Conservation (phyloP, 2,888 invertebrate genomes). For the Limulus polyphemus region DNA sequence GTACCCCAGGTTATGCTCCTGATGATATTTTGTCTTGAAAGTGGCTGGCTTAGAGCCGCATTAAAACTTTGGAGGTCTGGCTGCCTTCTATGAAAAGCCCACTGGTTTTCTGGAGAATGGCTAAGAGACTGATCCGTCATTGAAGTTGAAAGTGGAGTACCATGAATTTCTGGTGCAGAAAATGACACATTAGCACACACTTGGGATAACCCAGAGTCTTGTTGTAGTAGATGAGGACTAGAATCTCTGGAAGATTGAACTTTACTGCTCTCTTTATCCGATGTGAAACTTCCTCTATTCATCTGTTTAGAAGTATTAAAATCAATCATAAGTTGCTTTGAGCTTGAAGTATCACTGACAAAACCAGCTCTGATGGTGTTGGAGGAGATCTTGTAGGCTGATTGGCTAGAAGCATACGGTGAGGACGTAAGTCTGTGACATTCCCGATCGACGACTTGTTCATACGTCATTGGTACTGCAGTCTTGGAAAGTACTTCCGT, state of each 20-base stretch:
- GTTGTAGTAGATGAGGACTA: conserved; percentile 14
- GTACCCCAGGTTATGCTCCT: conserved; percentile 24
- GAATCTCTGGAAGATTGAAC: conserved; percentile 29
- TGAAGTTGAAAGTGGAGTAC: no score
- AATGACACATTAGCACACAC: conserved; percentile 36
- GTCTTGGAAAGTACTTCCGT: conserved; percentile 10
- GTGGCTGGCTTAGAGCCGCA: no score
- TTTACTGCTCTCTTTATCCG: conserved; percentile 21
- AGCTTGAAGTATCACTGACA: conserved; percentile 37
- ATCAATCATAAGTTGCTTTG: conserved; percentile 76
- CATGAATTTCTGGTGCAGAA: conserved; percentile 9
- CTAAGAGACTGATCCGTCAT: no score
- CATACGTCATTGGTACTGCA: conserved; percentile 21
- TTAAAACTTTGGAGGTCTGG: no score
- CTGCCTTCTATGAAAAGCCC: no score
- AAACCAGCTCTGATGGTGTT: conserved; percentile 24
- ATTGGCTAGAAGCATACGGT: conserved; percentile 4
- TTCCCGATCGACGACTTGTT: conserved; percentile 20
- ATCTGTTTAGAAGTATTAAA: conserved; percentile 95
- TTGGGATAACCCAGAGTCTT: conserved; percentile 20
- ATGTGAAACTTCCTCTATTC: conserved; percentile 43
- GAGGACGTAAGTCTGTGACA: conserved; percentile 27
- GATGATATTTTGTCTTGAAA: conserved; percentile 54
- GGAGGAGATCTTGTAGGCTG: conserved; percentile 31
- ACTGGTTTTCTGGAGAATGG: no score